Conservation (phyloP, 2,797 vertebrate genomes). For the Sitta carolinensis region DNA sequence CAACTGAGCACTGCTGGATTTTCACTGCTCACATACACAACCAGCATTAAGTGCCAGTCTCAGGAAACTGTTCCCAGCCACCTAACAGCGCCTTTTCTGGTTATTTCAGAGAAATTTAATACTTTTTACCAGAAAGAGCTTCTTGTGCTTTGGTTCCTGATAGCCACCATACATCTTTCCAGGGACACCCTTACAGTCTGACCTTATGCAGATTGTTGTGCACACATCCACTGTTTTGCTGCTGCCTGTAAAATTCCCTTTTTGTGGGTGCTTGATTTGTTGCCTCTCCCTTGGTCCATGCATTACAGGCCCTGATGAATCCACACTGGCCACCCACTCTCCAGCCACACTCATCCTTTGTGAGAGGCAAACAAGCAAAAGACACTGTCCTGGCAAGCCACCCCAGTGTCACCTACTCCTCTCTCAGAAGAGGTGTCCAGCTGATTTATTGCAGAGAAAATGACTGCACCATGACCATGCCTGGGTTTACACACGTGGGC, state of each 20-base stretch:
- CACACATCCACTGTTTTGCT: neutral
- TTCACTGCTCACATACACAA: neutral
- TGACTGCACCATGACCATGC: neutral
- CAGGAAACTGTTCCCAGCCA: neutral
- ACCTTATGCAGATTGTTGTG: neutral
- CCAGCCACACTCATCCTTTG: neutral
- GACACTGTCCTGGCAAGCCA: rapidly evolving
- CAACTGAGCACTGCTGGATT: neutral
- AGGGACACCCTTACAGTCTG: neutral
- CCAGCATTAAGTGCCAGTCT: neutral
- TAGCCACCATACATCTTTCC: neutral
- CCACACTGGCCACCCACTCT: neutral
- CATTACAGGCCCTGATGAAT: neutral
- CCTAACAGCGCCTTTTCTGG: neutral
- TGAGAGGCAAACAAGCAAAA: neutral
- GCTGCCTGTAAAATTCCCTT: neutral
- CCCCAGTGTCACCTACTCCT: neutral
- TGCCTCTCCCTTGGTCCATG: neutral
- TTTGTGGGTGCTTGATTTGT: neutral
- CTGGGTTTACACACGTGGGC: neutral
- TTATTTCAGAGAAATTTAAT: neutral
- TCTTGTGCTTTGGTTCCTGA: neutral
- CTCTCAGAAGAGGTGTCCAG: neutral
- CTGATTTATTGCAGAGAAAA: neutral
- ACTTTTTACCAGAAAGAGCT: neutral